Percentiles rank a stretch among this genome's conserved stretches.
phyloP scores from a whole-genome alignment of 2,797 vertebrate species.

The Gobio occitaniae region DNA sequence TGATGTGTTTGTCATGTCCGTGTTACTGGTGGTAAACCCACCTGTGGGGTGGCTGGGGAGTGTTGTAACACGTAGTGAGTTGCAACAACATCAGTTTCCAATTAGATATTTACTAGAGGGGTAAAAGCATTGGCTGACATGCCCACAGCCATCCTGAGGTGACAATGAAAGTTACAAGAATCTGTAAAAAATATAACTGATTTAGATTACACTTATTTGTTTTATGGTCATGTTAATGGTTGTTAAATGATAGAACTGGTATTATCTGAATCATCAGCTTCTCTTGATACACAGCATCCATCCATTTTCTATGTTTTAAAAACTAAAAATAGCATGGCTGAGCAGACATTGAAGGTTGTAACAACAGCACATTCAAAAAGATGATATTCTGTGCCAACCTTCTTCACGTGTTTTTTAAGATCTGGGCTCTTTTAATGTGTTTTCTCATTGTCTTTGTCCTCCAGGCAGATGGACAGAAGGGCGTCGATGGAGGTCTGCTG shows the following conservation, averaged over 20 bases:
- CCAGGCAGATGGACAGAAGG: constrained; percentile 69
- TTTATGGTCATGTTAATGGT: neutral
- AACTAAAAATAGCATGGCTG: neutral
- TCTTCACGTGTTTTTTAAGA: neutral
- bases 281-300: neutral
- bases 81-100: neutral
- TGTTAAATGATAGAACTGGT: neutral
- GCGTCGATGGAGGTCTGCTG: constrained; percentile 70
- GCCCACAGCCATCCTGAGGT: neutral
- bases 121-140: neutral
- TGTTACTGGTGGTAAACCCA: neutral
- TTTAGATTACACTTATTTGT: neutral
- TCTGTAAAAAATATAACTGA: neutral
- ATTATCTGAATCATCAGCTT: neutral
- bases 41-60: neutral
- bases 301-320: neutral
- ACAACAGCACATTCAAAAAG: neutral
- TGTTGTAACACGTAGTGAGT: neutral
- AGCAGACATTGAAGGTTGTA: neutral
- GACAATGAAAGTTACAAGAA: neutral
- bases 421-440: constrained; percentile 21
- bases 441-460: constrained; percentile 33
- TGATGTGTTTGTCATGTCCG: neutral
- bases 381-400: neutral
- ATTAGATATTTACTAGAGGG: neutral